These are phyloP conservation scores for Harpagus bidentatus DNA, from an alignment of 2,113 vertebrate species.

Conservation along the genomic window DNA sequence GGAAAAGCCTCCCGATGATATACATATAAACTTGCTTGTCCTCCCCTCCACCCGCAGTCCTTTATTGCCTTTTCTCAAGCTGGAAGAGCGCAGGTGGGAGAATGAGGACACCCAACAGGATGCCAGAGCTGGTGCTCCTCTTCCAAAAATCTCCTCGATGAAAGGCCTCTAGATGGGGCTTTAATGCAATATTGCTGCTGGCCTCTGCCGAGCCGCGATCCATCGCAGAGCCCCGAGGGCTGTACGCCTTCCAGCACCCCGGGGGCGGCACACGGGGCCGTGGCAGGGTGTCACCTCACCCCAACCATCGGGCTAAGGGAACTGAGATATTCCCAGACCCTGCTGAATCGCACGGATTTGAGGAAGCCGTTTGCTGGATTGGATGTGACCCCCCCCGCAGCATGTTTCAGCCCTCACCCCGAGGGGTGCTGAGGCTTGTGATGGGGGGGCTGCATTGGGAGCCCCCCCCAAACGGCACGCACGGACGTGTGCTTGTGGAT, in stretches of 20 bases:
- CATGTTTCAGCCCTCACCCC: background rate
- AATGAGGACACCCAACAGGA: background rate
- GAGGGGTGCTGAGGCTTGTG: background rate
- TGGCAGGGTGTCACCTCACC: background rate
- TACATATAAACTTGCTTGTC: fast-evolving
- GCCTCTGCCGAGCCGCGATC: background rate
- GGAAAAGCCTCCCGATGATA: background rate
- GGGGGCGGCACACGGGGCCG: fast-evolving
- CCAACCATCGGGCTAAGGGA: fast-evolving
- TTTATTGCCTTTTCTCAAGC: background rate
- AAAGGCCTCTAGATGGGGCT: conserved; percentile 48
- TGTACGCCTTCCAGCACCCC: background rate
- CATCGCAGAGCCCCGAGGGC: background rate
- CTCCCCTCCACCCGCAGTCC: background rate
- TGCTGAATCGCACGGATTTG: fast-evolving
- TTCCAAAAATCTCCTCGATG: background rate
- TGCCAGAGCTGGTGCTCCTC: background rate
- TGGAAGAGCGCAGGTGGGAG: background rate
- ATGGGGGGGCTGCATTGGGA: background rate
- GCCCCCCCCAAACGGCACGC: fast-evolving
- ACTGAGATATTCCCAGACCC: background rate
- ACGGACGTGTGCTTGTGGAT: fast-evolving
- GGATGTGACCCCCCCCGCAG: background rate
- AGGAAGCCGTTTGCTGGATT: background rate
- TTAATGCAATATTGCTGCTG: background rate